Conservation (phyloP, 2,888 invertebrate species). For the Helleia helle region DNA sequence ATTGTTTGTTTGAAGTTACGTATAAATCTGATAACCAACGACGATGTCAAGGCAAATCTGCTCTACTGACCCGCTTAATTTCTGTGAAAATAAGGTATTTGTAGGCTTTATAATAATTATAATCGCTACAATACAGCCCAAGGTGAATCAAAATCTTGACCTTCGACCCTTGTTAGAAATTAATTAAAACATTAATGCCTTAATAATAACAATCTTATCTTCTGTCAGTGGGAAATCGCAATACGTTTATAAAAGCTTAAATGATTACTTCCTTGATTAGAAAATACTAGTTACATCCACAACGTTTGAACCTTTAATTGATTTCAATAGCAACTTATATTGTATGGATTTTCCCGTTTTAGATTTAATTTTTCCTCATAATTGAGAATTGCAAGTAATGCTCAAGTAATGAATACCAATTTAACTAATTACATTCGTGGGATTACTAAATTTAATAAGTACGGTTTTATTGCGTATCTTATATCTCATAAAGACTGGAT, state of each 20-base stretch:
- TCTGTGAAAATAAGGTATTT: constrained; percentile 5
- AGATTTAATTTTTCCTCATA: neutral
- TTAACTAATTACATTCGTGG: too few species aligned
- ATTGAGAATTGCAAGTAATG: constrained; percentile 3
- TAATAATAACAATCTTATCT: too few species aligned
- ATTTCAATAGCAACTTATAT: constrained; percentile 1
- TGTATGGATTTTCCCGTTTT: constrained; percentile 4
- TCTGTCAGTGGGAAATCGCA: too few species aligned
- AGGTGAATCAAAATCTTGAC: neutral
- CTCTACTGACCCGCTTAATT: constrained; percentile 36
- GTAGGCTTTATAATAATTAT: neutral
- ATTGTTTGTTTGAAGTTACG: neutral
- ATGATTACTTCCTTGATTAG: too few species aligned
- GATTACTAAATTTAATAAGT: too few species aligned
- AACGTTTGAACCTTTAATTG: constrained; percentile 5
- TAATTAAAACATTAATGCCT: too few species aligned
- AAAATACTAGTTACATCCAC: neutral
- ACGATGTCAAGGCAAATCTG: constrained; percentile 46
- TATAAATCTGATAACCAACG: constrained; percentile 23
- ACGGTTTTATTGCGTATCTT: too few species aligned
- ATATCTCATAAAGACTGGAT: too few species aligned
- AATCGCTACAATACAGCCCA: neutral
- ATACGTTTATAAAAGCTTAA: too few species aligned
- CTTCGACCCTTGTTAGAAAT: too few species aligned
- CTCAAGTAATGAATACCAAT: neutral